Evolutionary conservation across 2,113 vertebrate species (phyloP).

Genomic region (Ailurus styani): DNA sequence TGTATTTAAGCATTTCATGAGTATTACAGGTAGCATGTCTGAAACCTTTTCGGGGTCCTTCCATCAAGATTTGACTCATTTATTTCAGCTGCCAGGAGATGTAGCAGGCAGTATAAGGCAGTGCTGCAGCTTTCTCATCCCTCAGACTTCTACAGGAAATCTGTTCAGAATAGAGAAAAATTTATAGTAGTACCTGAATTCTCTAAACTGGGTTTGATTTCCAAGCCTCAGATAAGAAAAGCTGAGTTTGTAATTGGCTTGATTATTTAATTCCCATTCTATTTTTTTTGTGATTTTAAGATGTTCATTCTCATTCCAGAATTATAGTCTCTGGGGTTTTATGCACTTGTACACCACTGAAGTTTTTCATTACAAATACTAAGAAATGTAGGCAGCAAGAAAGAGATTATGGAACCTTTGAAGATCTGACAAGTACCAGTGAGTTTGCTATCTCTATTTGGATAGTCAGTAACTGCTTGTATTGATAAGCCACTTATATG

Average conservation of each 20-base stretch:
- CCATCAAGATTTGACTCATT: background rate
- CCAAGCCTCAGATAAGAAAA: background rate
- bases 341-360: background rate
- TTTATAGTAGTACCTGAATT: background rate
- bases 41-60: background rate
- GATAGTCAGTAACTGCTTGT: constrained; percentile 33
- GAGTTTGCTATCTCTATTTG: constrained; percentile 23
- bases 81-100: background rate
- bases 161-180: background rate
- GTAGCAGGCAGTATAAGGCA: background rate
- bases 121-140: background rate
- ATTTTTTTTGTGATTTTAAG: background rate
- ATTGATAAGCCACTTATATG: constrained; percentile 44
- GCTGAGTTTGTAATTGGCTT: background rate
- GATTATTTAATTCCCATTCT: background rate
- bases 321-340: background rate
- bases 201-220: background rate
- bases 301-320: background rate
- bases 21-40: background rate
- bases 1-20: background rate
- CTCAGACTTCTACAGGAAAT: background rate
- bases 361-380: background rate
- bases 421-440: constrained; percentile 12
- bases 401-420: background rate
- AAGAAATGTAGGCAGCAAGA: constrained; percentile 35